Percentiles rank a stretch among this genome's conserved stretches.
Conservation (phyloP, 1,140 invertebrate species). For the Drosophila albomicans region DNA sequence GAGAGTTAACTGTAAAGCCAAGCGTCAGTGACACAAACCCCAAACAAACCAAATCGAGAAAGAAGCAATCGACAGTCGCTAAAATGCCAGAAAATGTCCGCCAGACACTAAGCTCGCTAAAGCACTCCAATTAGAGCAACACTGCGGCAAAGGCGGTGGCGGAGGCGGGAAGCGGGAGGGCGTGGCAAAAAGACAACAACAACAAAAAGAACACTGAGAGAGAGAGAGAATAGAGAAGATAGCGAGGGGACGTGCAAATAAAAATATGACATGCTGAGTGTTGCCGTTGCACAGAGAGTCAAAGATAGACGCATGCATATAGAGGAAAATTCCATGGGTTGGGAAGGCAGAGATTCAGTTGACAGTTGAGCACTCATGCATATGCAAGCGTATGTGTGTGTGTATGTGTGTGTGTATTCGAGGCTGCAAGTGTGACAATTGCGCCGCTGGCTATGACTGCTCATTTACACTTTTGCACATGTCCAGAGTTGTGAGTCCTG, state of each 20-base stretch:
- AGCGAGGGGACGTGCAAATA: slow-evolving; percentile 51
- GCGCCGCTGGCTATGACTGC: slow-evolving; percentile 72
- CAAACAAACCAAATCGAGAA: slow-evolving; percentile 9
- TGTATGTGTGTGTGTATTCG: slow-evolving; percentile 20
- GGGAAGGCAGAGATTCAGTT: slow-evolving; percentile 19
- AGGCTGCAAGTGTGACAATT: slow-evolving; percentile 64
- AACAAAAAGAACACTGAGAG: not conserved
- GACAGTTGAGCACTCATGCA: slow-evolving; percentile 59
- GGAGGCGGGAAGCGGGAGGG: not conserved
- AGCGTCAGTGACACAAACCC: not conserved
- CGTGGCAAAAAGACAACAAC: slow-evolving; percentile 9
- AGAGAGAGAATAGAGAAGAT: not conserved
- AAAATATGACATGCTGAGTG: slow-evolving; percentile 66
- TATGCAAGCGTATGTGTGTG: slow-evolving; percentile 39
- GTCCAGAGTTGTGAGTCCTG: slow-evolving; percentile 15
- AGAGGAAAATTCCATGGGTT: not conserved
- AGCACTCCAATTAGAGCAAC: slow-evolving; percentile 51
- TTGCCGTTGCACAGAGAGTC: not conserved
- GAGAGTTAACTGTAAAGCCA: not conserved
- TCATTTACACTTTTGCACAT: slow-evolving; percentile 74
- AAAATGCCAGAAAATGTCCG: slow-evolving; percentile 40
- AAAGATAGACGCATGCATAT: slow-evolving; percentile 5
- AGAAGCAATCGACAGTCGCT: slow-evolving; percentile 29
- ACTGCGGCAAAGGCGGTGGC: not conserved
- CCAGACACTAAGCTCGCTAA: slow-evolving; percentile 42